Evolutionary conservation across 2,888 invertebrate species (phyloP).

Genomic region (Phortica magna): DNA sequence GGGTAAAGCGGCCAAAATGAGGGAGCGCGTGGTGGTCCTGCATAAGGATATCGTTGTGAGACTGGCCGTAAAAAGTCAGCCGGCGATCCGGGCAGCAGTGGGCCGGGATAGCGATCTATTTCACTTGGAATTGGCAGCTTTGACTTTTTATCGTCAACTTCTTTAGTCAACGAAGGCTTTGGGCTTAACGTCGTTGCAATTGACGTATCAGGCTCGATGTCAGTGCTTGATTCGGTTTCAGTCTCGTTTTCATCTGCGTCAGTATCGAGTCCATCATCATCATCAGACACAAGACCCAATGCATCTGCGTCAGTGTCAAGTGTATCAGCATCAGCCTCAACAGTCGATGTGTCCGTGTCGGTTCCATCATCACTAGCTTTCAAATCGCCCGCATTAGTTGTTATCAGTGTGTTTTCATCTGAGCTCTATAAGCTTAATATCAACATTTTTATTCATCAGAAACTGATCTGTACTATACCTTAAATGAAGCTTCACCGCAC

Average conservation of each 20-base stretch:
- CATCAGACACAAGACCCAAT: background rate
- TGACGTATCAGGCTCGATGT: background rate
- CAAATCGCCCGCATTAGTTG: too few relatives aligned
- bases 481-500: too few relatives aligned
- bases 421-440: too few relatives aligned
- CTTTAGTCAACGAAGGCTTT: background rate
- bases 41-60: conserved; percentile 7
- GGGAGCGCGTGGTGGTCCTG: background rate
- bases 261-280: conserved; percentile 1
- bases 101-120: background rate
- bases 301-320: background rate
- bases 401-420: too few relatives aligned
- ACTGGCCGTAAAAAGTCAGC: conserved; percentile 2
- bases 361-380: too few relatives aligned
- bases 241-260: background rate
- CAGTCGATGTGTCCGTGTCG: background rate
- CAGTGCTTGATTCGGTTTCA: background rate
- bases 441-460: too few relatives aligned
- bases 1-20: background rate
- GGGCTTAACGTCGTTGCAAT: background rate
- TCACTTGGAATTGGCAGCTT: background rate
- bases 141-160: background rate
- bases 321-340: background rate
- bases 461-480: too few relatives aligned
- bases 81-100: background rate